Base-by-base conservation (phyloP, 2,113 vertebrate genomes). In the Telmatochromis sp. region DNA sequence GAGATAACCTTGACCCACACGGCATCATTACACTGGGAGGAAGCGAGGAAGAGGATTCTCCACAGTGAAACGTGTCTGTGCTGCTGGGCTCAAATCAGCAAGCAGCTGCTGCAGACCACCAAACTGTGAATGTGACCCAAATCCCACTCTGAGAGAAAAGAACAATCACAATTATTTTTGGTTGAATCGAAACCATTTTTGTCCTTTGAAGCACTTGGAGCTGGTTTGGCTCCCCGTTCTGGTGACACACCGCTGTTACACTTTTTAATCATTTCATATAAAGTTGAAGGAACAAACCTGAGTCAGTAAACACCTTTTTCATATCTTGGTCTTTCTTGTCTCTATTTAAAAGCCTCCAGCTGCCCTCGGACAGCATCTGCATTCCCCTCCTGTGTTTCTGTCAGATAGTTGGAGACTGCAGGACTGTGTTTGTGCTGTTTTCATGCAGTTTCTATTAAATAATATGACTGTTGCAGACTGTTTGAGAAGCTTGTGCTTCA, bases 231-330 rank as follows among this genome's bases (percentile, higher is more conserved):
- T 45, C 12, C 3, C 19, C 35, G 5, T 37, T 42, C 12, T 42
- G n/a, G 65, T 45, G 0, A 47, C 40, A 0, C 0, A 3, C 40
- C 5, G 1, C 8, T 73, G 70, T 75, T 28, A 49, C 9, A 45
- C 13, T 7, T 28, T 73, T 73, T 73, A 73, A 28, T 47, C 9
- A 3, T 26, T 1, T 11, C 28, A 2, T 75, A 75, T 28, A 6
- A 47, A 47, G 21, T 5, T 26, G 0, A 45, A 73, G 40, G 14
- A 26, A 28, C 40, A 75, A 75, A 47, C 21, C 12, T 28, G 23
- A 47, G 23, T 28, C 9, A 19, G 14, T 0, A 11, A 17, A 75
- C 40, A 28, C 9, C 40, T 12, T 78, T 28, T 0, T 17, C 70
- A 73, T 45, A 26, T 17, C 4, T 17, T 12, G 10, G 33, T 9